Evolutionary conservation across 2,888 invertebrate genomes (phyloP).

Genomic region (Baccha elongata): DNA sequence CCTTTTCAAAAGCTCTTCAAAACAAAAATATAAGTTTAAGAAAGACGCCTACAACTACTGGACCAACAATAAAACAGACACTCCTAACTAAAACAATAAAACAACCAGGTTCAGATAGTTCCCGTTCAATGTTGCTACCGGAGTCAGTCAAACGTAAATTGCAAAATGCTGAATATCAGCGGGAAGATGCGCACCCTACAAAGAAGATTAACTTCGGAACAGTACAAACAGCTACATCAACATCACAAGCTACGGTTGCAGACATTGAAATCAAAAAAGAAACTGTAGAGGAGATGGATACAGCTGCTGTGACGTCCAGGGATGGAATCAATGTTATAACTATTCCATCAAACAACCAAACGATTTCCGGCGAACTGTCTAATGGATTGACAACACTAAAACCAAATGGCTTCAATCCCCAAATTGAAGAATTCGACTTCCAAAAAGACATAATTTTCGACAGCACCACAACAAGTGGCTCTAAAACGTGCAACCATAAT

Average conservation of each 20-base stretch:
- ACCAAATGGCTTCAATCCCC: slow-evolving; percentile 80
- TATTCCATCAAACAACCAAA: slow-evolving; percentile 77
- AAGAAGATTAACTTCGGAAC: slow-evolving; percentile 7
- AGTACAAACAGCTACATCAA: slow-evolving; percentile 26
- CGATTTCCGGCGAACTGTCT: slow-evolving; percentile 65
- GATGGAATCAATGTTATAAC: slow-evolving; percentile 80
- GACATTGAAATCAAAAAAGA: slow-evolving; percentile 79
- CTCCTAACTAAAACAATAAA: slow-evolving; percentile 17
- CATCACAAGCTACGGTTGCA: slow-evolving; percentile 73
- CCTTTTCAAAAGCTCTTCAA: slow-evolving; percentile 76
- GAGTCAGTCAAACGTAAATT: slow-evolving; percentile 51
- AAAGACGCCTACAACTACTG: slow-evolving; percentile 77
- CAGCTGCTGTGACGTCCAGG: slow-evolving; percentile 12
- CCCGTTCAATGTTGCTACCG: slow-evolving; percentile 8
- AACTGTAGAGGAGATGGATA: slow-evolving; percentile 72
- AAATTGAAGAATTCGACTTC: slow-evolving; percentile 79
- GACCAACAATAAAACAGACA: slow-evolving; percentile 23
- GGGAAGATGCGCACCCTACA: slow-evolving; percentile 23
- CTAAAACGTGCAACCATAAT: slow-evolving; percentile 36
- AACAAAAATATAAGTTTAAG: slow-evolving; percentile 80
- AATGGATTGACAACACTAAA: slow-evolving; percentile 75
- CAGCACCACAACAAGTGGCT: slow-evolving; percentile 28
- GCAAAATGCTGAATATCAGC: slow-evolving; percentile 18
- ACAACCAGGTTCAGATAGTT: slow-evolving; percentile 12
- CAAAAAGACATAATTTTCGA: slow-evolving; percentile 81